Evolutionary conservation across 2,113 vertebrate species (phyloP).

Genomic region (Oryzias javanicus): DNA sequence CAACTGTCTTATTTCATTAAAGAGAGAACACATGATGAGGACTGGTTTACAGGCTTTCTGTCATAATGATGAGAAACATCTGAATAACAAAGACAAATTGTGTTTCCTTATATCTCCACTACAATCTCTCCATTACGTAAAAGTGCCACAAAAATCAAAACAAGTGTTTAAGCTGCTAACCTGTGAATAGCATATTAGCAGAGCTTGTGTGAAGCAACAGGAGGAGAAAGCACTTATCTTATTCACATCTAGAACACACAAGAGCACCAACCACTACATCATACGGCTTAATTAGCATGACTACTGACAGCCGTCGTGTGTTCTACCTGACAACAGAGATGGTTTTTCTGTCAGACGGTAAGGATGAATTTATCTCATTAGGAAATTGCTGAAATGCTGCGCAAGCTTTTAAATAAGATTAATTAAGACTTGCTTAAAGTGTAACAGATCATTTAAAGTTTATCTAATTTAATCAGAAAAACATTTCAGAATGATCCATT

Average conservation of each 20-base stretch:
- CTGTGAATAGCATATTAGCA: conserved; percentile 33
- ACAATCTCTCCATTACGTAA: conserved; percentile 1
- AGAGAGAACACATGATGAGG: too few relatives aligned
- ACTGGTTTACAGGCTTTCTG: too few relatives aligned
- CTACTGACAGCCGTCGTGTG: too few relatives aligned
- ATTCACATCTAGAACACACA: neutral
- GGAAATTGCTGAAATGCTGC: neutral
- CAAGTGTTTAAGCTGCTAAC: conserved; percentile 2
- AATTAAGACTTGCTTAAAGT: too few relatives aligned
- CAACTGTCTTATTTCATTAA: too few relatives aligned
- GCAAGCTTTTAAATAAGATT: too few relatives aligned
- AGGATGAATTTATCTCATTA: neutral
- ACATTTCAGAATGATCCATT: neutral
- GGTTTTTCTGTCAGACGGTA: neutral
- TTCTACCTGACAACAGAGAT: too few relatives aligned
- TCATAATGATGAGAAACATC: too few relatives aligned
- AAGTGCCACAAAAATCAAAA: conserved; percentile 6
- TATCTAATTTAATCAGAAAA: neutral
- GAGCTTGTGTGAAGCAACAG: conserved; percentile 25
- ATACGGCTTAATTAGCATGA: neutral
- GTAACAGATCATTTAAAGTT: too few relatives aligned
- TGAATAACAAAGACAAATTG: conserved; percentile 19
- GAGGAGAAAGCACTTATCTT: neutral
- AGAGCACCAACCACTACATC: neutral
- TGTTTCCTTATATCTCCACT: neutral